Percentiles rank a stretch among this genome's conserved stretches.
phyloP scores from a whole-genome alignment of 1,140 invertebrate genomes.

The Tenebrio molitor region DNA sequence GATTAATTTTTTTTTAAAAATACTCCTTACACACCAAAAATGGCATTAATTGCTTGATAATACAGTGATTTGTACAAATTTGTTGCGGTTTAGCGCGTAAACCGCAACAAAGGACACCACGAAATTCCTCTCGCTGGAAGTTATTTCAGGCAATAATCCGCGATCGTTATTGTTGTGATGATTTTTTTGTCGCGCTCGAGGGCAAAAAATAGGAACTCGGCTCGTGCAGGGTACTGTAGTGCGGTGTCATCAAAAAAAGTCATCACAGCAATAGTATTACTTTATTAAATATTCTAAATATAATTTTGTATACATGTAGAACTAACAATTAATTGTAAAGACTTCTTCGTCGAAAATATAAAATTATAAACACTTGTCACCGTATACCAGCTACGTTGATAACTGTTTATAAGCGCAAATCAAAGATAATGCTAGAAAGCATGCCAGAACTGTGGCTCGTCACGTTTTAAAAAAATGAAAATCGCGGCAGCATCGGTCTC shows the following conservation, averaged over 20 bases:
- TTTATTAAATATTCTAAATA: constrained; percentile 52
- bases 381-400: constrained; percentile 47
- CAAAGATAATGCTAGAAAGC: constrained; percentile 22
- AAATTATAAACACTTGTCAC: constrained; percentile 50
- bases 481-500: constrained; percentile 1
- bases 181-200: constrained; percentile 4
- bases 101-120: background rate
- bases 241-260: constrained; percentile 1
- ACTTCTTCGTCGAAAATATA: constrained; percentile 49
- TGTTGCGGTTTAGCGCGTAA: background rate
- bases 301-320: constrained; percentile 54
- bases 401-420: constrained; percentile 48
- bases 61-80: background rate
- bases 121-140: background rate
- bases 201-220: constrained; percentile 29
- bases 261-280: constrained; percentile 52
- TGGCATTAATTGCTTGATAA: background rate
- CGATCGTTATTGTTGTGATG: constrained; percentile 27
- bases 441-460: constrained; percentile 1
- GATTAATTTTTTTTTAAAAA: constrained; percentile 2
- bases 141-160: no score
- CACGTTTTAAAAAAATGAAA: constrained; percentile 39
- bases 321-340: constrained; percentile 49
- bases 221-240: background rate
- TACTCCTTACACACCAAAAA: constrained; percentile 3